Conservation (phyloP, 2,113 vertebrate genomes). For the Otus sunia region DNA sequence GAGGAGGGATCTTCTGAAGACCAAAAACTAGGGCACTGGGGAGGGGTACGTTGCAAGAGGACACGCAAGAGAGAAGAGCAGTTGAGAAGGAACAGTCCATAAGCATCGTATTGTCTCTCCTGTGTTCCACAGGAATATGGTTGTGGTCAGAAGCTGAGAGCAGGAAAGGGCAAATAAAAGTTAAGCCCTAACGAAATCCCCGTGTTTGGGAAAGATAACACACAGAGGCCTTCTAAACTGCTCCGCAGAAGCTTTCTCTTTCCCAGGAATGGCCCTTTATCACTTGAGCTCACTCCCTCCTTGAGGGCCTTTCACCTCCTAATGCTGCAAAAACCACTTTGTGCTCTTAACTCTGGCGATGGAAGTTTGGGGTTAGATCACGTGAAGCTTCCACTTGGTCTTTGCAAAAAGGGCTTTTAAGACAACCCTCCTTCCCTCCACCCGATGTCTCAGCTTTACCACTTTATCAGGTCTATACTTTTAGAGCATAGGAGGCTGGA, state of each 20-base stretch:
- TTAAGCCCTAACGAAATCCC: constrained; percentile 1
- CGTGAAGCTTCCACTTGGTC: accelerated
- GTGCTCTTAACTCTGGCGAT: not conserved
- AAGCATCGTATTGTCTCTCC: not conserved
- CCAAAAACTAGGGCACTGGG: not conserved
- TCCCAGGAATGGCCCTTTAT: not conserved
- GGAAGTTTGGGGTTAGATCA: not conserved
- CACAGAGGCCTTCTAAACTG: not conserved
- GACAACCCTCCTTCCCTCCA: not conserved
- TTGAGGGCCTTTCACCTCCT: not conserved
- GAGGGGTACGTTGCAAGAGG: accelerated
- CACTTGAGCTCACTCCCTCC: not conserved
- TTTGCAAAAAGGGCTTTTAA: not conserved
- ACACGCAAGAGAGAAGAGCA: accelerated
- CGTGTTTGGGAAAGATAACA: constrained; percentile 51
- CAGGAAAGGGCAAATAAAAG: constrained; percentile 23
- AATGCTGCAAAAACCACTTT: constrained; percentile 41
- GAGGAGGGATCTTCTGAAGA: not conserved
- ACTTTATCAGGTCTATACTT: not conserved
- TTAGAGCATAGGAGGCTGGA: not conserved
- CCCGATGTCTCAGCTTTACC: not conserved
- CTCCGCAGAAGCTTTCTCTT: not conserved
- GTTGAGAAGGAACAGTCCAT: not conserved
- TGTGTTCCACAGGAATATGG: not conserved
- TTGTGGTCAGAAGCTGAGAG: not conserved